A percentile compares a stretch with the other conserved stretches of the same genome.
Conservation (phyloP, 2,113 vertebrate species). For the Chascanopsetta lugubris region DNA sequence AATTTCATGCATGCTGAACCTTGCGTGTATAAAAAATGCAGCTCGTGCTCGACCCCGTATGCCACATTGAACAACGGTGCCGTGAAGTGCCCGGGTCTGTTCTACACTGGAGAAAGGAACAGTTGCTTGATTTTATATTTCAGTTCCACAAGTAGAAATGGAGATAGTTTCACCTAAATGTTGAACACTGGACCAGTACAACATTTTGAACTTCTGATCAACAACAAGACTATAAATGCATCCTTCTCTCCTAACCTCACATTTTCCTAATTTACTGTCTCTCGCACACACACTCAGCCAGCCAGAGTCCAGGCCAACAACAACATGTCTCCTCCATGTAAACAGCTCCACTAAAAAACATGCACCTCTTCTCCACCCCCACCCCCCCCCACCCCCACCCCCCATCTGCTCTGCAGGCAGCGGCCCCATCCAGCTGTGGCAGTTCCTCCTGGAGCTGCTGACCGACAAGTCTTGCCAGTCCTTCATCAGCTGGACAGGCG, state of each 20-base stretch:
- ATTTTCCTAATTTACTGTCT: constrained; percentile 7
- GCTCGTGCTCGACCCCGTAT: too few species aligned
- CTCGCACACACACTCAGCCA: neutral
- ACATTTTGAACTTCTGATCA: neutral
- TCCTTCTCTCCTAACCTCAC: neutral
- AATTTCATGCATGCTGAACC: too few species aligned
- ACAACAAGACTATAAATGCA: neutral
- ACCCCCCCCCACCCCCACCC: constrained; percentile 6
- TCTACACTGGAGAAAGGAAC: too few species aligned
- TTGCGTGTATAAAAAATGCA: too few species aligned
- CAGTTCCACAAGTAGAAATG: too few species aligned
- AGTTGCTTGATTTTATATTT: too few species aligned
- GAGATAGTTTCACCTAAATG: too few species aligned
- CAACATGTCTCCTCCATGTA: constrained; percentile 14
- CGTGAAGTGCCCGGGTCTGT: too few species aligned
- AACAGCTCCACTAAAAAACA: constrained; percentile 8
- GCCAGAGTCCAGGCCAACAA: constrained; percentile 1
- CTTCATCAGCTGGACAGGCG: constrained; percentile 99
- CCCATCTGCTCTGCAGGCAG: constrained; percentile 85
- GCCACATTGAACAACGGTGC: too few species aligned
- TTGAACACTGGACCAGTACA: too few species aligned
- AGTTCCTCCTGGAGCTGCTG: constrained; percentile 97
- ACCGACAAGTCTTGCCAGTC: constrained; percentile 99
- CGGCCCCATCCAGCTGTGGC: constrained; percentile 98
- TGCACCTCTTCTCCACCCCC: too few species aligned